These are phyloP conservation scores for Scleropages formosus DNA, from an alignment of 2,797 vertebrate species.

Conservation along the genomic window DNA sequence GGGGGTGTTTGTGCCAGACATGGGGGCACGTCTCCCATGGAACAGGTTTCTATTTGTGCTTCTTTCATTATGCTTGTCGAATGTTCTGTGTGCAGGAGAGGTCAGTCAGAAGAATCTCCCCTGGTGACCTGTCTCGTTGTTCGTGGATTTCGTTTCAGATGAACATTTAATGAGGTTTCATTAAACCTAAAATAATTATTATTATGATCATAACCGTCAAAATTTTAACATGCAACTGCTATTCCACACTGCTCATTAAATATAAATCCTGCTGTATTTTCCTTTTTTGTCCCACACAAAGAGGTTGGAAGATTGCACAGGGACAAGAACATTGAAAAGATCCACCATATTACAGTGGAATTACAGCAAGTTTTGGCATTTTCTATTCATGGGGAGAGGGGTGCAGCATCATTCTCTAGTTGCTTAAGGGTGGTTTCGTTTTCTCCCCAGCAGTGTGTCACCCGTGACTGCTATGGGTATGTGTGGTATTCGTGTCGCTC, in stretches of 20 bases:
- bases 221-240: too few relatives aligned
- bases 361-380: not conserved
- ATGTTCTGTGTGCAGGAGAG: not conserved
- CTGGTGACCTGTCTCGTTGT: not conserved
- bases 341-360: not conserved
- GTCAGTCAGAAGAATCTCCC: conserved; percentile 18
- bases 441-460: conserved; percentile 50
- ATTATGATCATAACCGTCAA: not conserved
- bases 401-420: conserved; percentile 23
- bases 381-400: not conserved
- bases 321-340: not conserved
- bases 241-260: not conserved
- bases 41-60: conserved; percentile 15
- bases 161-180: not conserved
- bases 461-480: conserved; percentile 65
- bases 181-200: too few relatives aligned
- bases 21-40: not conserved
- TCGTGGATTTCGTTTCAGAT: conserved; percentile 4
- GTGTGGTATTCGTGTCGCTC: conserved; percentile 65
- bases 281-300: conserved; percentile 6
- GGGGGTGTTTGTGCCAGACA: not conserved
- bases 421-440: conserved; percentile 31
- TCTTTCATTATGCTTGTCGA: conserved; percentile 10
- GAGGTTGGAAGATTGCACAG: not conserved
- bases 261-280: not conserved